phyloP scores from a whole-genome alignment of 1,140 invertebrate species.

The Ericerus pela region DNA sequence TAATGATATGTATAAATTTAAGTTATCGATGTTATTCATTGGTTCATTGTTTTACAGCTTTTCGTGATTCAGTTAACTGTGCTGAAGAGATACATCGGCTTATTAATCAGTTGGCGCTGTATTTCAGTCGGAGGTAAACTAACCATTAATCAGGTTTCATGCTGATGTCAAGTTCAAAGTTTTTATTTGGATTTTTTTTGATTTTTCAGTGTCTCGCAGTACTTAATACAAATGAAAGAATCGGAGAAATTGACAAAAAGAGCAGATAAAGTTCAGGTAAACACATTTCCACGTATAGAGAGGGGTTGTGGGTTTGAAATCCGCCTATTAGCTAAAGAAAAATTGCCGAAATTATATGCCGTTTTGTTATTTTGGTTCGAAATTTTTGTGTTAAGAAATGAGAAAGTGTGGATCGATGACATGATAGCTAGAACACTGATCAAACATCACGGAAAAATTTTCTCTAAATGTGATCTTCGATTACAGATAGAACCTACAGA shows the following conservation, averaged over 20 bases:
- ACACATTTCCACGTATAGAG: too few species aligned
- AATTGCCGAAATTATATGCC: too few species aligned
- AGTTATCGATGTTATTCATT: neutral
- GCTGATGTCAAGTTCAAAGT: too few species aligned
- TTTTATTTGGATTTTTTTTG: neutral
- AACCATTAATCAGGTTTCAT: neutral
- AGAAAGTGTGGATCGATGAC: too few species aligned
- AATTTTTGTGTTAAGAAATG: too few species aligned
- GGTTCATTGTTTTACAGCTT: neutral
- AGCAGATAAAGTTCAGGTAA: slow-evolving; percentile 1
- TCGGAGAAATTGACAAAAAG: neutral
- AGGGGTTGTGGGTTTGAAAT: too few species aligned
- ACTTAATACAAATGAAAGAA: neutral
- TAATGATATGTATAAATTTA: neutral
- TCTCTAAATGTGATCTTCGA: too few species aligned
- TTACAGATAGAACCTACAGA: too few species aligned
- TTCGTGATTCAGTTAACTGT: neutral
- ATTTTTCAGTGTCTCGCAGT: neutral
- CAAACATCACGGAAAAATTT: too few species aligned
- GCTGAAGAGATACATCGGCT: neutral
- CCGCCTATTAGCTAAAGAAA: too few species aligned
- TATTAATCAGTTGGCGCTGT: slow-evolving; percentile 5
- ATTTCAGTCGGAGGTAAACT: neutral
- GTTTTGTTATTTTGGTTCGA: too few species aligned
- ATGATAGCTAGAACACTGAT: too few species aligned